Base-by-base conservation (phyloP, 2,797 vertebrate genomes). In the Esox masquinongy region DNA sequence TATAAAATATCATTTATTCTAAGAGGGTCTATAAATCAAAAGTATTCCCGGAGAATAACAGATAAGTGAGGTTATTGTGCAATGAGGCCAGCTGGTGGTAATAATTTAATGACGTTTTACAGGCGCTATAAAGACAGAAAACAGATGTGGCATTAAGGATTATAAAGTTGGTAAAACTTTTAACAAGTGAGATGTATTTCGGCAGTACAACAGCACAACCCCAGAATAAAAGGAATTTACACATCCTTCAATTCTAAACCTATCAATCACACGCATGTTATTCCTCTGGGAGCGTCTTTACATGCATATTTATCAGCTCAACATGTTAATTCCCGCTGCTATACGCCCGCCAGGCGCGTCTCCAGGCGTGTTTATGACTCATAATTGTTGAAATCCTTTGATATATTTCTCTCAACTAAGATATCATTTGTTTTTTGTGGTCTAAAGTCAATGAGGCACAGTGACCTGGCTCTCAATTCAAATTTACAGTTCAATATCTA, bases 221-320 rank as follows among this genome's bases (percentile, higher is more conserved):
- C 85, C 94, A 93, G 93, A 95, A 96, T 95, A 95, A 96, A 96
- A 90, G 93, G 96, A 97, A 96, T 97, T 98, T 98, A 98, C 97
- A 97, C 98, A 98, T 99, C 97, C 97, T 98, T 97, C 97, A 98
- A 98, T 98, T 98, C 96, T 96, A 93, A 96, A 98, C 96, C 97
- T 97, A 99, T 99, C 97, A 99, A 99, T 99, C 97, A 99, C 96
- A 95, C 90, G 94, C 94, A 94, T 95, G 96, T 98, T 98, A 97
- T 97, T 98, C 97, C 96, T 96, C 96, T 94, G 97, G 97, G 97
- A 98, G 94, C 95, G 96, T 96, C 96, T 97, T 97, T 97, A 97
- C 97, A 99, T 99, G 98, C 98, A 99, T 99, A 99, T 99, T 98
- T 97, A 99, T 99, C 96, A 99, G 96, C 95, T 96, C 97, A 95